These are phyloP conservation scores for Alectoris magna DNA, from an alignment of 2,797 vertebrate species.

Conservation along the genomic window DNA sequence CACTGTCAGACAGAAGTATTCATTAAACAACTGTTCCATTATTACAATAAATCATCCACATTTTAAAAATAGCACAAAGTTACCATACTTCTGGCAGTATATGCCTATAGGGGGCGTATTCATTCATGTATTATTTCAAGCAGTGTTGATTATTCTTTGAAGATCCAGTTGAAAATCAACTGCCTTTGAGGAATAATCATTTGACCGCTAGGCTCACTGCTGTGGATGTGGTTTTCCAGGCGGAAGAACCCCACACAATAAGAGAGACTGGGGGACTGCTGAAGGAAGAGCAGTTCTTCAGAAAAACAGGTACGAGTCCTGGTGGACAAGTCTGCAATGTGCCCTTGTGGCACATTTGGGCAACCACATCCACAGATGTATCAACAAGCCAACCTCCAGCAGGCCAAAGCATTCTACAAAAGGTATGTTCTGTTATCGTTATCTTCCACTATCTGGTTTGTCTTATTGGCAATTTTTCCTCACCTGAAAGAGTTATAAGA, in stretches of 20 bases:
- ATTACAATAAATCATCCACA: neutral
- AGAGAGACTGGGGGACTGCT: neutral
- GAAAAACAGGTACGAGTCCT: neutral
- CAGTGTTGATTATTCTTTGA: neutral
- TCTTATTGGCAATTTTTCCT: neutral
- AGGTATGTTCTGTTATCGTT: neutral
- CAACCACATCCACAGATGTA: neutral
- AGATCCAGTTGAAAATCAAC: neutral
- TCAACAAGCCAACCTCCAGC: neutral
- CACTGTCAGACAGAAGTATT: constrained; percentile 85
- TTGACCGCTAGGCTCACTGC: neutral
- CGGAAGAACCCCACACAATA: neutral
- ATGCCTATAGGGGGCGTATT: neutral
- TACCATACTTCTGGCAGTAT: neutral
- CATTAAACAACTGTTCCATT: constrained; percentile 71
- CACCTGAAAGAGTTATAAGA: neutral
- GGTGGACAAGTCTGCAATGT: neutral
- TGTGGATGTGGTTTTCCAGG: neutral
- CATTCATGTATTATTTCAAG: neutral
- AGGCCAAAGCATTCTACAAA: neutral
- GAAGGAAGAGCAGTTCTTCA: neutral
- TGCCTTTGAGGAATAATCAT: neutral
- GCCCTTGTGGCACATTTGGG: neutral
- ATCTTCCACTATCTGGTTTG: neutral
- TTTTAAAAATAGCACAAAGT: neutral